Conservation (phyloP, 2,797 vertebrate genomes). For the Sphenodon punctatus region DNA sequence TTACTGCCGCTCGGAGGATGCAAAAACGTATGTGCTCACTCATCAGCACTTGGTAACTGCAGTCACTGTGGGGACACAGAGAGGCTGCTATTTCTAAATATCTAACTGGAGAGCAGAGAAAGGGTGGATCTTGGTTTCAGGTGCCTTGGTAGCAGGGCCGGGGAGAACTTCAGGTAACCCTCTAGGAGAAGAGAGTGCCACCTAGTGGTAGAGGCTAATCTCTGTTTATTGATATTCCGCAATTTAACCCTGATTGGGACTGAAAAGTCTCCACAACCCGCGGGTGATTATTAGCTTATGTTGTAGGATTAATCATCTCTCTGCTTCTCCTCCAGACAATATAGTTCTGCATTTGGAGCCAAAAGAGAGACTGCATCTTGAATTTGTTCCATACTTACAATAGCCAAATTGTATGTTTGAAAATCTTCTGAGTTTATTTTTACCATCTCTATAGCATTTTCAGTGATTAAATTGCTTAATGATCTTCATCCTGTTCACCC, state of each 20-base stretch:
- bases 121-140: fast-evolving
- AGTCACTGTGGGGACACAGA: fast-evolving
- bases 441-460: too few species aligned
- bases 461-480: too few species aligned
- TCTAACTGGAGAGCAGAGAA: fast-evolving
- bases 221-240: too few species aligned
- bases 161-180: fast-evolving
- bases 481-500: too few species aligned
- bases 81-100: background rate
- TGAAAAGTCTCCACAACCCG: background rate
- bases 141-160: fast-evolving
- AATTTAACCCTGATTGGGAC: too few species aligned
- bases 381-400: too few species aligned
- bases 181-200: background rate
- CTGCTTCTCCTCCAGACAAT: background rate
- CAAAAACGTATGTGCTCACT: background rate
- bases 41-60: background rate
- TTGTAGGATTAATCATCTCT: background rate
- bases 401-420: too few species aligned
- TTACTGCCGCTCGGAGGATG: fast-evolving
- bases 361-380: too few species aligned
- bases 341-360: background rate
- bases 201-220: too few species aligned
- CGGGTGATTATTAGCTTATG: background rate
- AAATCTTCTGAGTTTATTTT: too few species aligned